phyloP scores from a whole-genome alignment of 2,113 vertebrate species.

The Corythaixoides concolor region DNA sequence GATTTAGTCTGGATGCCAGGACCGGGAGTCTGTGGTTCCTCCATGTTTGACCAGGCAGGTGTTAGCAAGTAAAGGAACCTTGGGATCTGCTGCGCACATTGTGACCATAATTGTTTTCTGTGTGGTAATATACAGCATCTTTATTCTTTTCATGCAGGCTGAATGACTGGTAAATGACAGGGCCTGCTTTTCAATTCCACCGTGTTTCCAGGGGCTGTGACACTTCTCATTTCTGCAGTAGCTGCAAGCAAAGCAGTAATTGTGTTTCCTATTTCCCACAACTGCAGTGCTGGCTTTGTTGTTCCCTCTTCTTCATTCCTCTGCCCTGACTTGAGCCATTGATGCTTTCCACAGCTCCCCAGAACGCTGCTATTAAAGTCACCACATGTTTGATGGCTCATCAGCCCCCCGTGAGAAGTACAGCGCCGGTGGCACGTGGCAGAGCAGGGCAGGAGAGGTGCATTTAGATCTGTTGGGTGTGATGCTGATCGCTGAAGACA shows the following conservation, averaged over 20 bases:
- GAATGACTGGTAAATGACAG: constrained; percentile 23
- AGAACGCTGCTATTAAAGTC: neutral
- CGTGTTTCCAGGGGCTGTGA: constrained; percentile 1
- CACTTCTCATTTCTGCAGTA: constrained; percentile 32
- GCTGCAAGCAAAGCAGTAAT: constrained; percentile 46
- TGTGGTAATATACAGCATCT: neutral
- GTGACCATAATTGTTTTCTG: neutral
- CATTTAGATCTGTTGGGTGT: neutral
- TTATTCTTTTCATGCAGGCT: neutral
- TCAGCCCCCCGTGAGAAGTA: accelerated
- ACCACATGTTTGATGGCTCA: neutral
- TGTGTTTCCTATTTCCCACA: neutral
- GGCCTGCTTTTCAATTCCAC: constrained; percentile 15
- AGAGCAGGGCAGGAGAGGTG: neutral
- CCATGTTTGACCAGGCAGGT: neutral
- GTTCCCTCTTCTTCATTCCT: neutral
- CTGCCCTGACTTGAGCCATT: neutral
- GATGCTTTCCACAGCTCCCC: neutral
- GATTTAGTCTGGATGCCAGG: neutral
- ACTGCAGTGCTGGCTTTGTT: neutral
- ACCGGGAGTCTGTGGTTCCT: neutral
- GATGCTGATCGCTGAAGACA: neutral
- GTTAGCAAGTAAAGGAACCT: neutral
- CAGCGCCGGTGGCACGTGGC: accelerated
- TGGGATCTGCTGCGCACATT: neutral